A percentile compares a stretch with the other conserved stretches of the same genome.
Evolutionary conservation across 2,113 vertebrate species (phyloP).

Genomic region (Scartelaos histophorus): DNA sequence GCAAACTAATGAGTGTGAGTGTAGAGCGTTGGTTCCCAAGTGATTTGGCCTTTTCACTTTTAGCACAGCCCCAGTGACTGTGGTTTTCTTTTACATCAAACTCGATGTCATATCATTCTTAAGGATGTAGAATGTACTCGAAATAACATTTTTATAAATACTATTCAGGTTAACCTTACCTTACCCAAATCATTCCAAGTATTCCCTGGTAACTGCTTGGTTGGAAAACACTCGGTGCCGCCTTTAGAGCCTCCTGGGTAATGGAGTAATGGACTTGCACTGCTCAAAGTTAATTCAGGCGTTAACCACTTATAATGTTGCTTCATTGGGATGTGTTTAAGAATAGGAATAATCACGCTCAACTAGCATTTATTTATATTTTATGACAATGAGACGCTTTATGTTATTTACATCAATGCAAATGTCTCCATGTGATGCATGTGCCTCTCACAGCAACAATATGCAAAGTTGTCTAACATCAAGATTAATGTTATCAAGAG

Average conservation of each 20-base stretch:
- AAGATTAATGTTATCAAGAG: neutral
- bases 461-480: neutral
- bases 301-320: neutral
- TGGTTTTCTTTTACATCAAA: no score
- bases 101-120: no score
- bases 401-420: neutral
- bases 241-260: no score
- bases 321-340: no score
- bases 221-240: no score
- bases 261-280: no score
- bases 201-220: no score
- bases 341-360: no score
- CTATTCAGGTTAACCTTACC: neutral
- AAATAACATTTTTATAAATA: no score
- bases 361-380: neutral
- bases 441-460: neutral
- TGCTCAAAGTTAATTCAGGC: slow-evolving; percentile 23
- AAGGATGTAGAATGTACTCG: no score
- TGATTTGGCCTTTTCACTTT: no score
- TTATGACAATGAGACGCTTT: neutral
- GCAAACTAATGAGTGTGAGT: slow-evolving; percentile 25
- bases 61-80: no score
- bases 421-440: neutral
- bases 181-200: neutral
- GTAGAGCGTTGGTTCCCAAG: slow-evolving; percentile 9